These are phyloP conservation scores for Stenchaetothrips biformis DNA, from an alignment of 2,888 invertebrate genomes.

Conservation along the genomic window DNA sequence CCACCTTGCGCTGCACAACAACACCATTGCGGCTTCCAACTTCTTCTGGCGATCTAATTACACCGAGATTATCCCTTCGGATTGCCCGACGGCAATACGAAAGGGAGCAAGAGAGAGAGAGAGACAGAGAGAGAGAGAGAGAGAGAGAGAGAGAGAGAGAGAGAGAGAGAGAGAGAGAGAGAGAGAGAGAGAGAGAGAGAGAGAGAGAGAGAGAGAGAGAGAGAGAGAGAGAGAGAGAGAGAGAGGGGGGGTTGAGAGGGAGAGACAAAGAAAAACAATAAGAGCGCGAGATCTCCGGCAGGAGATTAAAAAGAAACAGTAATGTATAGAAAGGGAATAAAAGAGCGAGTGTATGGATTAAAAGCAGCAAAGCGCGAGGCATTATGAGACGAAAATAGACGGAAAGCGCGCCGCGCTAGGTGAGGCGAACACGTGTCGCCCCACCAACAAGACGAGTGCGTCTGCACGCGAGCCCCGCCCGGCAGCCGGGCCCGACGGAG, in stretches of 20 bases:
- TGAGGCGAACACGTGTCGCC: too few relatives aligned
- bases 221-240: neutral
- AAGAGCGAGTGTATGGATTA: too few relatives aligned
- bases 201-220: neutral
- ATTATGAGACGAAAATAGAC: too few relatives aligned
- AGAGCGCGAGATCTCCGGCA: too few relatives aligned
- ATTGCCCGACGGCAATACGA: neutral
- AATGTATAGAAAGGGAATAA: too few relatives aligned
- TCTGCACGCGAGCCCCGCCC: neutral
- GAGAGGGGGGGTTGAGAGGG: neutral
- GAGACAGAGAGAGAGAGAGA: constrained; percentile 1
- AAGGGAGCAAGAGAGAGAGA: neutral
- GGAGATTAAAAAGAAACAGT: too few relatives aligned
- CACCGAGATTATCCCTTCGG: neutral
- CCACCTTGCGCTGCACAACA: neutral
- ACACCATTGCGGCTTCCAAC: neutral
- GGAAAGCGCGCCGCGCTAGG: too few relatives aligned
- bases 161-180: constrained; percentile 17
- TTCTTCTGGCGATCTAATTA: constrained; percentile 21
- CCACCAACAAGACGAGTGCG: too few relatives aligned
- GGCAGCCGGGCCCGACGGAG: neutral
- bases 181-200: neutral
- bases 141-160: constrained; percentile 17
- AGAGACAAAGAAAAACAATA: too few relatives aligned
- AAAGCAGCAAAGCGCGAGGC: too few relatives aligned